phyloP scores from a whole-genome alignment of 2,113 vertebrate genomes.

The Oreocharis arfaki region DNA sequence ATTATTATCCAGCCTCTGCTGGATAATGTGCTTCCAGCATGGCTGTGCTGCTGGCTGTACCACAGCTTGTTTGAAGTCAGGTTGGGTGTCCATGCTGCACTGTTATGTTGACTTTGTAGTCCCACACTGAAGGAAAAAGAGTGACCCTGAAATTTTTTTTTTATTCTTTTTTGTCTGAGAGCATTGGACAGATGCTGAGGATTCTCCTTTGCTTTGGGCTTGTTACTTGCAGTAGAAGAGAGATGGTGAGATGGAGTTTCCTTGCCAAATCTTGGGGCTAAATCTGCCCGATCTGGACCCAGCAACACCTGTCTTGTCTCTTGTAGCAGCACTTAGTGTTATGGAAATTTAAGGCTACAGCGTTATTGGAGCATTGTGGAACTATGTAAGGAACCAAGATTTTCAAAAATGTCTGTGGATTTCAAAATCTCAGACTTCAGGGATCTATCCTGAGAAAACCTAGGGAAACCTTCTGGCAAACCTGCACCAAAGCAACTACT shows the following conservation, averaged over 20 bases:
- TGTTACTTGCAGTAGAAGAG: neutral
- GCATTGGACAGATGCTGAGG: neutral
- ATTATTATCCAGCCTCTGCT: neutral
- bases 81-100: accelerated
- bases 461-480: neutral
- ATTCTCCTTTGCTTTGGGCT: neutral
- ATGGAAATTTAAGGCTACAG: neutral
- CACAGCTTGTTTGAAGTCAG: neutral
- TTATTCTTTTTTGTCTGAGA: neutral
- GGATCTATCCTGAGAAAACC: neutral
- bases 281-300: neutral
- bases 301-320: neutral
- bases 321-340: neutral
- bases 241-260: neutral
- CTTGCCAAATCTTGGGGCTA: neutral
- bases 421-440: neutral
- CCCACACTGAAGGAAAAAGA: neutral
- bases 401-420: neutral
- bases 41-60: neutral
- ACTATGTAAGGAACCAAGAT: neutral
- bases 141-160: neutral
- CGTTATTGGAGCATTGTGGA: neutral
- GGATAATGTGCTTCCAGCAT: neutral
- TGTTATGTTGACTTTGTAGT: neutral
- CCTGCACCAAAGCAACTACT: neutral